Conservation (phyloP, 2,888 invertebrate genomes). For the Eupithecia exiguata region DNA sequence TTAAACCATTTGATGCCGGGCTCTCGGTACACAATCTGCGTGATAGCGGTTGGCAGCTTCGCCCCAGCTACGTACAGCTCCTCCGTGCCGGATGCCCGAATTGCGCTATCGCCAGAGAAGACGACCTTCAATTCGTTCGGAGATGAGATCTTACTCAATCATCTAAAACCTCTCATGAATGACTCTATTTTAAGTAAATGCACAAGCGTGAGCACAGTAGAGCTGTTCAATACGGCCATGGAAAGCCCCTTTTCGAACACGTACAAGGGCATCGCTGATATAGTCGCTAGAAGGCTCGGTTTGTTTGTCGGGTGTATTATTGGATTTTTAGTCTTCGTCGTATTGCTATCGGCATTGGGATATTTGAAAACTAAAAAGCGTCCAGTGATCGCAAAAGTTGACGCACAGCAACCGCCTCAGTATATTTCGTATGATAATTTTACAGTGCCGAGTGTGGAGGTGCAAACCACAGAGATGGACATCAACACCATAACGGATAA, state of each 20-base stretch:
- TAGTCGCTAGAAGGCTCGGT: constrained; percentile 91
- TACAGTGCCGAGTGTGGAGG: constrained; percentile 69
- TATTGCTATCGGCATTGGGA: constrained; percentile 92
- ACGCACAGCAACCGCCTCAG: constrained; percentile 88
- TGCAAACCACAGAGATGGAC: constrained; percentile 76
- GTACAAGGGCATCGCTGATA: constrained; percentile 88
- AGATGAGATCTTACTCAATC: constrained; percentile 83
- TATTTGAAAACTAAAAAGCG: constrained; percentile 94
- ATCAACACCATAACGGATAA: constrained; percentile 77
- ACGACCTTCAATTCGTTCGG: constrained; percentile 77
- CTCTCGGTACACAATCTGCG: constrained; percentile 93
- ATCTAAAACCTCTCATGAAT: constrained; percentile 73
- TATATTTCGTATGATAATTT: constrained; percentile 89
- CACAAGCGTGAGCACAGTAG: constrained; percentile 89
- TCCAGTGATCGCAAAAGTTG: constrained; percentile 88
- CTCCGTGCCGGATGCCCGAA: constrained; percentile 79
- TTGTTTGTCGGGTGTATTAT: constrained; percentile 94
- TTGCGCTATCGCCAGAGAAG: constrained; percentile 72
- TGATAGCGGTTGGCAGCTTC: constrained; percentile 91
- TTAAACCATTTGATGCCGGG: constrained; percentile 90
- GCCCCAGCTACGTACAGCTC: constrained; percentile 74
- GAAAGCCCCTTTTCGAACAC: constrained; percentile 85
- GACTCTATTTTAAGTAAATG: constrained; percentile 91
- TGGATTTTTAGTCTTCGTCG: constrained; percentile 93
- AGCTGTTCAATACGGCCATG: constrained; percentile 86